A percentile compares a stretch with the other conserved stretches of the same genome.
phyloP scores from a whole-genome alignment of 1,140 invertebrate genomes.

The Bradynema listronoti region DNA sequence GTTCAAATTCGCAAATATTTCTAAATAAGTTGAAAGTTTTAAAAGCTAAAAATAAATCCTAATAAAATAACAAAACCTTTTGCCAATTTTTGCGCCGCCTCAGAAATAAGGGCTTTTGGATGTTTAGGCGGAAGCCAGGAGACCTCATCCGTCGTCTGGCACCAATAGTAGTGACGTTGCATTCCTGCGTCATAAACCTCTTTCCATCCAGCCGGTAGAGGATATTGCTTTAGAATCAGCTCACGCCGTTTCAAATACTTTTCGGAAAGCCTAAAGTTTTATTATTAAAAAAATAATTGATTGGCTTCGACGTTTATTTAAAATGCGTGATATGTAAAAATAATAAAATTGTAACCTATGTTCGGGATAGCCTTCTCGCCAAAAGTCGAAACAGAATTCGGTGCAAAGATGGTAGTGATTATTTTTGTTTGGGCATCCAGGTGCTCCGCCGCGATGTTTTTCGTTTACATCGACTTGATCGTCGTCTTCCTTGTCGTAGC shows the following conservation, averaged over 20 bases:
- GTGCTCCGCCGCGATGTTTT: slow-evolving; percentile 50
- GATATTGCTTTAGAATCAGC: slow-evolving; percentile 77
- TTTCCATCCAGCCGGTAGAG: slow-evolving; percentile 81
- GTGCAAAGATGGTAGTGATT: slow-evolving; percentile 90
- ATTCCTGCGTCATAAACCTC: slow-evolving; percentile 65
- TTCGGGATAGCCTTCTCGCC: slow-evolving; percentile 70
- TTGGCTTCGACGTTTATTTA: not conserved
- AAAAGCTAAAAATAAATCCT: not conserved
- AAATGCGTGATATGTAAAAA: not conserved
- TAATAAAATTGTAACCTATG: slow-evolving; percentile 59
- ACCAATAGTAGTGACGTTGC: slow-evolving; percentile 88
- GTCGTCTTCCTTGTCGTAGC: slow-evolving; percentile 66
- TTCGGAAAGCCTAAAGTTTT: slow-evolving; percentile 61
- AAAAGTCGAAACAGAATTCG: slow-evolving; percentile 77
- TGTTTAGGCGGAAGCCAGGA: slow-evolving; percentile 54
- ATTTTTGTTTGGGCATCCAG: slow-evolving; percentile 87
- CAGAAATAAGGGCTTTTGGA: slow-evolving; percentile 46
- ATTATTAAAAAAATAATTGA: slow-evolving; percentile 2
- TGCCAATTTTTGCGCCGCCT: slow-evolving; percentile 42
- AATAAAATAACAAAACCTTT: slow-evolving; percentile 18
- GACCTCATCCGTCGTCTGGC: slow-evolving; percentile 79
- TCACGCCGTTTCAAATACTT: slow-evolving; percentile 70
- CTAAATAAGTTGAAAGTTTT: not conserved
- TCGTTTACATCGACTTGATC: slow-evolving; percentile 18
- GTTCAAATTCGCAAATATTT: not conserved